A percentile compares a stretch with the other conserved stretches of the same genome.
Conservation (phyloP, 2,797 vertebrate species). For the Stomatorhinus walkeri region DNA sequence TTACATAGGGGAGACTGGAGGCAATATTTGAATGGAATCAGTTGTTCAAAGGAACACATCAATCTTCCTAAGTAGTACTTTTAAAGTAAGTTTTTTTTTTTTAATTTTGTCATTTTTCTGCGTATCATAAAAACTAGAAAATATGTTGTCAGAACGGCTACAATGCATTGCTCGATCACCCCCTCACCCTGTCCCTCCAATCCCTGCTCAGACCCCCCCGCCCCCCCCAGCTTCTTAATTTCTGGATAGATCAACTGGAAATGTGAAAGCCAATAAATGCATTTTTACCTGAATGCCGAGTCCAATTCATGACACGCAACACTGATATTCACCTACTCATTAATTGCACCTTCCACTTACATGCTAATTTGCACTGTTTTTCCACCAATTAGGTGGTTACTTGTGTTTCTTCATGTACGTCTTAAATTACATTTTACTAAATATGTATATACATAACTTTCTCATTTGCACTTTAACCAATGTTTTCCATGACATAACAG, state of each 20-base stretch:
- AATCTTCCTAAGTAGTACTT: not conserved
- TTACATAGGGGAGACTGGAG: not conserved
- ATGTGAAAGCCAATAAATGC: not conserved
- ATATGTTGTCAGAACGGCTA: not conserved
- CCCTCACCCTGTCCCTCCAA: not conserved
- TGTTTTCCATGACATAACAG: not conserved
- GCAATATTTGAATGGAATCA: not conserved
- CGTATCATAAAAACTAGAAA: not conserved
- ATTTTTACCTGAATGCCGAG: not conserved
- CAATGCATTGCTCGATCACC: not conserved
- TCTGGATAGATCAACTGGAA: not conserved
- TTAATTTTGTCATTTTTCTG: not conserved
- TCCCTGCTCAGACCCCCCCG: not conserved
- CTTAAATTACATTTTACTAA: not conserved
- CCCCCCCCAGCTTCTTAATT: not conserved
- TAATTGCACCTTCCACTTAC: too few species aligned
- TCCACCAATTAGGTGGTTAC: too few species aligned
- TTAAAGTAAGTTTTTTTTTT: not conserved
- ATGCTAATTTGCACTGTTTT: too few species aligned
- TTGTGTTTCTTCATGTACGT: too few species aligned
- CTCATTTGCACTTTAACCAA: not conserved
- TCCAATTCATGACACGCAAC: not conserved
- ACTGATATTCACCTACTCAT: not conserved
- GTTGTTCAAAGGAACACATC: not conserved
- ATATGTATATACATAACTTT: not conserved